Evolutionary conservation across 2,888 invertebrate genomes (phyloP), one percentile per base, ranked within the genome.

Genomic region (Erebia palarica): DNA sequence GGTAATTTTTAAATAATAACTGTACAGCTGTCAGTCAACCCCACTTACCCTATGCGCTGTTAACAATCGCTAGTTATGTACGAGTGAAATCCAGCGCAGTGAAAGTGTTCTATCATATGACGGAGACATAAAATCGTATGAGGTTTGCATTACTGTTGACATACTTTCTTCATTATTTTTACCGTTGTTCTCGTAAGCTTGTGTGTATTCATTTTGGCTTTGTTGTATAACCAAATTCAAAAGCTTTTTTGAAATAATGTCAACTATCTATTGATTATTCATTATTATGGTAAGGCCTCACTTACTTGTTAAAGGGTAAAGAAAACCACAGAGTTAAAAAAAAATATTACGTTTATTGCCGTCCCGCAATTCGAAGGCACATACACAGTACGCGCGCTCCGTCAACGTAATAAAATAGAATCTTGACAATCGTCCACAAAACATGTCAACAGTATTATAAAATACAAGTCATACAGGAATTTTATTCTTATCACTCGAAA

Each of bases 331-430:
- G 79, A 83, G 83, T 81, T 79, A 81, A 81, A 79, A 84, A 86
- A 89, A 91, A 90, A 89, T 86, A 90, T 91, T 88, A 93, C 93
- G 92, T 93, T 93, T 93, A 92, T 93, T 93, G 92, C 91, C 79
- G 77, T 79, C 83, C 81, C 80, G 92, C 93, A 93, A 93, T 92
- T 90, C 92, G 91, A 90, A 92, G 91, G 92, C 92, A 92, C 92
- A 92, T 91, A 90, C 89, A 80, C 79, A 83, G 88, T 89, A 91
- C 91, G 92, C 93, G 92, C 91, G 78, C 91, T 85, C 87, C 92
- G 92, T 88, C 92, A 92, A 93, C 92, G 91, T 91, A 89, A 91
- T 84, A 78, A 81, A 82, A 81, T 84, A 83, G 86, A 79, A 75
- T 80, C 76, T 82, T 80, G 78, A 81, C 81, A 80, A 82, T 80